These are phyloP conservation scores for Cataglyphis rosenhaueri DNA, from an alignment of 2,888 invertebrate genomes.

Conservation along the genomic window DNA sequence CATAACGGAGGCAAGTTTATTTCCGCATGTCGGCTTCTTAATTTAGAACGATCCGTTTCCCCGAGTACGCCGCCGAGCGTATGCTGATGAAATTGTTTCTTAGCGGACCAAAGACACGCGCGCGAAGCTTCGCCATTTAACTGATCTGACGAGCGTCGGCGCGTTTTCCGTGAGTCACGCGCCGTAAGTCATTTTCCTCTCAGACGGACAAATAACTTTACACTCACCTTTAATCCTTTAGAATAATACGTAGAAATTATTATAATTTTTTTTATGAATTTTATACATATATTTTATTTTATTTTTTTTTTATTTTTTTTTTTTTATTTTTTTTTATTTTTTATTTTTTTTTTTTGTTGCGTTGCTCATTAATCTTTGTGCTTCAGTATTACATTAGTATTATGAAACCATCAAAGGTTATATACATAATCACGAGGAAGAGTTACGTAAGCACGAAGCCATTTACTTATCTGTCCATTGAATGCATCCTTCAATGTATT, in stretches of 20 bases:
- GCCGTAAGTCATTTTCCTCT: slow-evolving; percentile 1
- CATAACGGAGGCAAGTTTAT: slow-evolving; percentile 61
- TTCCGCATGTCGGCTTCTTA: slow-evolving; percentile 58
- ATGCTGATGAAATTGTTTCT: slow-evolving; percentile 56
- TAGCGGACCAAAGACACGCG: slow-evolving; percentile 9
- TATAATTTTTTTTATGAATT: neutral
- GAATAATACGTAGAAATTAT: neutral
- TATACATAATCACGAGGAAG: slow-evolving; percentile 11
- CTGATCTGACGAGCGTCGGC: neutral
- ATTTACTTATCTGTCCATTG: slow-evolving; percentile 69
- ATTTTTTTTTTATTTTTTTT: neutral
- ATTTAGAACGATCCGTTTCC: slow-evolving; percentile 54
- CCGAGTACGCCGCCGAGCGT: slow-evolving; percentile 31
- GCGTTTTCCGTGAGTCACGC: neutral
- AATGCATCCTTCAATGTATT: slow-evolving; percentile 57
- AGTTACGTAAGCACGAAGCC: slow-evolving; percentile 66
- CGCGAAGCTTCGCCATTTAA: neutral
- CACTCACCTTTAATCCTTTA: neutral
- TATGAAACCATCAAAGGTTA: neutral
- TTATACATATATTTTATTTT: neutral
- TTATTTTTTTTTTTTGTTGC: neutral
- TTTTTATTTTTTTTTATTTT: neutral
- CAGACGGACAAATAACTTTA: neutral
- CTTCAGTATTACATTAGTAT: slow-evolving; percentile 1
- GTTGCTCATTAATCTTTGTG: slow-evolving; percentile 9